Base-by-base conservation (phyloP, 2,888 invertebrate species). In the Callimorpha dominula region DNA sequence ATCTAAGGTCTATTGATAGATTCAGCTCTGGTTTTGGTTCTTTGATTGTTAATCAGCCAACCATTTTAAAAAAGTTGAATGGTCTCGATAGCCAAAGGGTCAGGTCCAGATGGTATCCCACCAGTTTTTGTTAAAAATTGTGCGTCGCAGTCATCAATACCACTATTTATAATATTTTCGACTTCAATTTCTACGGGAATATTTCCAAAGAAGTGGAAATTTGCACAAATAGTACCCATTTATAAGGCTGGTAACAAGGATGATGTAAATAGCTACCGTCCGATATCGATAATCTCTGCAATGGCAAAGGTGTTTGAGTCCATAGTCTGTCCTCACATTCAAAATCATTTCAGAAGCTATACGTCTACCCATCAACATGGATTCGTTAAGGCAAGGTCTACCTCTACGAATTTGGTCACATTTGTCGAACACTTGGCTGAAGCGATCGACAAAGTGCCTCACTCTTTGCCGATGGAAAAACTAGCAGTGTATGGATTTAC, bases 141-240 rank as follows among this genome's bases (percentile, higher is more conserved):
- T 49, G 60, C 46, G 2, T 46, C 65, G 5, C 42, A 65, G 15
- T n/a, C n/a, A 0, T n/a, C 46, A 65, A 17, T 15, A n/a, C 65
- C 20, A 49, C 31, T 31, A 31, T 31, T 31, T 31, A 31, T 31
- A 31, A 31, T 31, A 31, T 65, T 46, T 20, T n/a, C 11, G 4
- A 65, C 42, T 4, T 46, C 3, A n/a, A 14, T 65, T 65, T 46
- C 9, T 11, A 2, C 11, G 63, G 63, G 31, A n/a, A 54, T 67
- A 6, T 71, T 71, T 50, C 67, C 54, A 11, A 40, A 63, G 7
- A 9, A 71, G n/a, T 71, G 71, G 54, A 71, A 71, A 43, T 43
- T 43, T 20, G 72, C 72, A 4, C 63, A 72, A 64, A 43, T 68
- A 1, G 64, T 60, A 31, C 57, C 57, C 20, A 20, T 60, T 31